Evolutionary conservation across 2,888 invertebrate genomes (phyloP), one percentile per base, ranked within the genome.

Genomic region (Harpagoxenus sublaevis): DNA sequence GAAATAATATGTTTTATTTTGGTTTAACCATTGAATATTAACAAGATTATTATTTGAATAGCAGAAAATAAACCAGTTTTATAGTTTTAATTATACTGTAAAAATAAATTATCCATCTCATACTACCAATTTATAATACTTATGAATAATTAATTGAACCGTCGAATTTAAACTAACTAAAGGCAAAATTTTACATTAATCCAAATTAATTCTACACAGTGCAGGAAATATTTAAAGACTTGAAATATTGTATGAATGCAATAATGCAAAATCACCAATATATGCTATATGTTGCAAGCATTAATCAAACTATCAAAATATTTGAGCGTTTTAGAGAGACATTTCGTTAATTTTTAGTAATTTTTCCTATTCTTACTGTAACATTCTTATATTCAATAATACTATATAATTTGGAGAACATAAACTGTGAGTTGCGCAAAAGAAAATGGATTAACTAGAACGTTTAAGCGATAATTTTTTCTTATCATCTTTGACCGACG

Each of bases 91-190:
- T 75, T 62, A 70, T n/a, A n/a, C 18, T 0, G 18, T 31, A 8
- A 78, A 23, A 42, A 55, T 12, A 2, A 78, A 57, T 70, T 45
- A 57, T 70, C 42, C 12, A 78, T 57, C 68, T 57, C 5, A 45
- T 78, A 31, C 15, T 70, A 70, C 31, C 15, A 2, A 39, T 57
- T 55, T 15, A 70, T 23, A 55, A 70, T 15, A 31, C 57, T 12
- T 57, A 78, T 70, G 70, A 78, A 70, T 78, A 70, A 78, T 78
- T 78, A 70, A 78, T 78, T 70, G 31, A 65, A 51, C 23, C 35
- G 35, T 55, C 55, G 31, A 78, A 55, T 45, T 53, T 15, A 45
- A 78, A 70, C 15, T 74, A 4, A 60, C 31, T 35, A 45, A 42
- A 68, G 42, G 70, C 31, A 39, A 55, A 45, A 78, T 70, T 70